Evolutionary conservation across 2,888 invertebrate genomes (phyloP).

Genomic region (Rhimphoctona megacephalus): DNA sequence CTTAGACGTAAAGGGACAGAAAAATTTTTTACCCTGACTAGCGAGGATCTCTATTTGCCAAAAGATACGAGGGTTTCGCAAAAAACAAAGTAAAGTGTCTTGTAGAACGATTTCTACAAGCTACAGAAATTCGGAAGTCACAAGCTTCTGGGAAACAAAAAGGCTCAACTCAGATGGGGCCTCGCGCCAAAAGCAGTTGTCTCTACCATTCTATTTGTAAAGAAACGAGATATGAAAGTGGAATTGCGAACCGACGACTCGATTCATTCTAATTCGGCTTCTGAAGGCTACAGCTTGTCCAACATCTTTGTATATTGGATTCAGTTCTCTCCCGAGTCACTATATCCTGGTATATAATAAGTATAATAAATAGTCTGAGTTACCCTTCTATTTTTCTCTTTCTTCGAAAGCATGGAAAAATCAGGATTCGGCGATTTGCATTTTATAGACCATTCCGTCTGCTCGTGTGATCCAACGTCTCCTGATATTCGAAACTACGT

Average conservation of each 20-base stretch:
- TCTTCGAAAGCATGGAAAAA: not conserved
- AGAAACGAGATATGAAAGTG: not conserved
- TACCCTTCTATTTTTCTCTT: conserved; percentile 13
- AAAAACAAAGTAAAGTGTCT: not conserved
- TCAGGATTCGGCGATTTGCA: not conserved
- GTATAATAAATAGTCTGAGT: conserved; percentile 19
- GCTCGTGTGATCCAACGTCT: not conserved
- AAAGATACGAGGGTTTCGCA: conserved; percentile 26
- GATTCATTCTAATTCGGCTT: conserved; percentile 83
- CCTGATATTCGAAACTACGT: not conserved
- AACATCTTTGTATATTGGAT: conserved; percentile 78
- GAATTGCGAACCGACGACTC: conserved; percentile 71
- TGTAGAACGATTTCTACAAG: conserved; percentile 14
- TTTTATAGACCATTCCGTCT: not conserved
- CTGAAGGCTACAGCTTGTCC: conserved; percentile 84
- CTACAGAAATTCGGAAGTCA: conserved; percentile 3
- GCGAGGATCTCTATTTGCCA: not conserved
- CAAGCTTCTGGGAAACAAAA: not conserved
- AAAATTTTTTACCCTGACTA: not conserved
- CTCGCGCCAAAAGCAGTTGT: not conserved
- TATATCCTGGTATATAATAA: conserved; percentile 18
- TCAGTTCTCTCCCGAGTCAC: conserved; percentile 67
- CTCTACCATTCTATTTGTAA: conserved; percentile 6
- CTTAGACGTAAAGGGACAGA: conserved; percentile 16
- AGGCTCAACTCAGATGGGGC: not conserved